Conservation (phyloP, 2,888 invertebrate species). For the Mamestra brassicae region DNA sequence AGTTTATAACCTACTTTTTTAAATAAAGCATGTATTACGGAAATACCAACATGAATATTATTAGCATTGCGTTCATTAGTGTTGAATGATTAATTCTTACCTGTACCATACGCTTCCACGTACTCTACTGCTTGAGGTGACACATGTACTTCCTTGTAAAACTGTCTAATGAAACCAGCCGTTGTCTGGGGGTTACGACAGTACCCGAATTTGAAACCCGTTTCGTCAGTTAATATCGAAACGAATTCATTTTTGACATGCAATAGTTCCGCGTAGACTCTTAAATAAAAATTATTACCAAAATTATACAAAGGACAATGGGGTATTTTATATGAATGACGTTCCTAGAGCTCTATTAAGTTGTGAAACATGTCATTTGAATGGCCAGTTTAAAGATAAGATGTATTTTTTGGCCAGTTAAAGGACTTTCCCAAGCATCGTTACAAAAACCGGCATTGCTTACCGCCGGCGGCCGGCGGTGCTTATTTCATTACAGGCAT, state of each 20-base stretch:
- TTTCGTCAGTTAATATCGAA: conserved; percentile 88
- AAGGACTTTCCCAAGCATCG: too few relatives aligned
- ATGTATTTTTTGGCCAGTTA: too few relatives aligned
- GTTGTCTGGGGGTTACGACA: conserved; percentile 89
- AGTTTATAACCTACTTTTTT: too few relatives aligned
- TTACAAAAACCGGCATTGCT: too few relatives aligned
- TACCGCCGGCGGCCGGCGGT: too few relatives aligned
- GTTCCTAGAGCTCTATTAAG: too few relatives aligned
- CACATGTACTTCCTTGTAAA: conserved; percentile 92
- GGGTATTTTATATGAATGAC: too few relatives aligned
- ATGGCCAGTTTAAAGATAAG: too few relatives aligned
- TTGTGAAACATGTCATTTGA: too few relatives aligned
- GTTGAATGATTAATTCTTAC: conserved; percentile 72
- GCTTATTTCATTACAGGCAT: too few relatives aligned
- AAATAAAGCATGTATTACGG: too few relatives aligned
- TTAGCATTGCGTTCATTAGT: background rate
- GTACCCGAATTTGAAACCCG: conserved; percentile 82
- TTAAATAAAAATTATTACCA: conserved; percentile 62
- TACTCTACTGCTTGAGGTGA: conserved; percentile 93
- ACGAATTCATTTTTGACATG: conserved; percentile 91
- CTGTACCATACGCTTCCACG: conserved; percentile 96
- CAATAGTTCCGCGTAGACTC: conserved; percentile 92
- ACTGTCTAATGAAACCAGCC: conserved; percentile 87
- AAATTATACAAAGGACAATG: background rate
- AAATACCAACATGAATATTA: too few relatives aligned